Percentiles rank a stretch among this genome's conserved stretches.
phyloP scores from a whole-genome alignment of 2,888 invertebrate genomes.

The Rhagonycha fulva region DNA sequence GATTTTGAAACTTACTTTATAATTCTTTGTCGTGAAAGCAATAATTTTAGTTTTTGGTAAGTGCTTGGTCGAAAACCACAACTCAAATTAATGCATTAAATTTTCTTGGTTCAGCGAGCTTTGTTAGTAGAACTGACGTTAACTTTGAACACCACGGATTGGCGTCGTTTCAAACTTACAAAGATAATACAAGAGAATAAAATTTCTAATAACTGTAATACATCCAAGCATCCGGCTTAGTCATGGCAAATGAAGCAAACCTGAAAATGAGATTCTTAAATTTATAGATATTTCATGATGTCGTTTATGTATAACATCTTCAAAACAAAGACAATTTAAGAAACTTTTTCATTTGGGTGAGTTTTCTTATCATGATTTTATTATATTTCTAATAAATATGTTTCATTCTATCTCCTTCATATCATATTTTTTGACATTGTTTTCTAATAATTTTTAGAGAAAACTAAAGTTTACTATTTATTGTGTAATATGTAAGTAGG shows the following conservation, averaged over 20 bases:
- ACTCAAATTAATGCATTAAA: constrained; percentile 29
- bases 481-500: too few species aligned
- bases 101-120: constrained; percentile 28
- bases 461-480: neutral
- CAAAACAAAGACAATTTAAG: constrained; percentile 1
- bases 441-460: neutral
- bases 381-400: neutral
- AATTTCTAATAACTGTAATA: constrained; percentile 29
- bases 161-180: constrained; percentile 18
- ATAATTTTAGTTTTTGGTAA: neutral
- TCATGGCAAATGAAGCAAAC: constrained; percentile 29
- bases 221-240: constrained; percentile 27
- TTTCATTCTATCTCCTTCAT: neutral
- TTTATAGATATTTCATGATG: constrained; percentile 15
- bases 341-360: neutral
- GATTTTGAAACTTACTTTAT: neutral
- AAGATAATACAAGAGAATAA: constrained; percentile 30
- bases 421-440: neutral
- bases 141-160: constrained; percentile 21
- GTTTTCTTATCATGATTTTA: neutral
- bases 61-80: constrained; percentile 1
- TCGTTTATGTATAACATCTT: constrained; percentile 13
- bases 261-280: constrained; percentile 21
- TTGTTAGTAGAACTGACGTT: constrained; percentile 19
- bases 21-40: neutral